Conservation (phyloP, 2,888 invertebrate species). For the Noctuana brunneofusca region DNA sequence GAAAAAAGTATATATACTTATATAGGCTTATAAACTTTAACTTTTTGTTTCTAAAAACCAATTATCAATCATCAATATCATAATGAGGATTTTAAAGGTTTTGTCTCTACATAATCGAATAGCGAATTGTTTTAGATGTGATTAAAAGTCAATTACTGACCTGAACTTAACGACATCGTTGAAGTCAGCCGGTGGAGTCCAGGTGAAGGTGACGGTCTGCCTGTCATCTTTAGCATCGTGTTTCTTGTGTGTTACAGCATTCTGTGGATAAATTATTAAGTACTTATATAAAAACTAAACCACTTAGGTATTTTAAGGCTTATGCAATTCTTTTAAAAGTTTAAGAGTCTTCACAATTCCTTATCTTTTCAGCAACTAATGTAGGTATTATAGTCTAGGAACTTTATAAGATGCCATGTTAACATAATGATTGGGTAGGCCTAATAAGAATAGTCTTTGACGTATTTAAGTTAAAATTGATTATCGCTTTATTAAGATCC, state of each 20-base stretch:
- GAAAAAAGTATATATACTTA: too few species aligned
- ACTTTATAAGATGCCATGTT: neutral
- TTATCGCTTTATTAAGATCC: neutral
- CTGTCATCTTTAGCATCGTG: constrained; percentile 81
- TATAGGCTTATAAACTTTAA: too few species aligned
- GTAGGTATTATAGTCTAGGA: neutral
- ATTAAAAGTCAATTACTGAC: constrained; percentile 55
- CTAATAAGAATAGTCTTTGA: too few species aligned
- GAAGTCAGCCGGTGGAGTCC: constrained; percentile 85
- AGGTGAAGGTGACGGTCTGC: constrained; percentile 81
- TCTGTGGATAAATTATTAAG: constrained; percentile 78
- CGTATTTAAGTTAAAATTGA: neutral
- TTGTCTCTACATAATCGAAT: neutral
- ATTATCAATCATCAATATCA: too few species aligned
- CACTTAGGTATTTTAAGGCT: too few species aligned
- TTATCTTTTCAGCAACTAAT: too few species aligned
- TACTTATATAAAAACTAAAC: too few species aligned
- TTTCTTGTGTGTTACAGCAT: constrained; percentile 87
- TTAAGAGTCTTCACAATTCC: too few species aligned
- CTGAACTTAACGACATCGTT: constrained; percentile 85
- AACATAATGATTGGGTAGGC: too few species aligned
- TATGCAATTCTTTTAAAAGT: too few species aligned
- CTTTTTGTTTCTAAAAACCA: too few species aligned
- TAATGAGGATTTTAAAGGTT: neutral
- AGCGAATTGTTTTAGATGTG: too few species aligned